Conservation (phyloP, 1,140 invertebrate species). For the Homalodisca vitripennis region DNA sequence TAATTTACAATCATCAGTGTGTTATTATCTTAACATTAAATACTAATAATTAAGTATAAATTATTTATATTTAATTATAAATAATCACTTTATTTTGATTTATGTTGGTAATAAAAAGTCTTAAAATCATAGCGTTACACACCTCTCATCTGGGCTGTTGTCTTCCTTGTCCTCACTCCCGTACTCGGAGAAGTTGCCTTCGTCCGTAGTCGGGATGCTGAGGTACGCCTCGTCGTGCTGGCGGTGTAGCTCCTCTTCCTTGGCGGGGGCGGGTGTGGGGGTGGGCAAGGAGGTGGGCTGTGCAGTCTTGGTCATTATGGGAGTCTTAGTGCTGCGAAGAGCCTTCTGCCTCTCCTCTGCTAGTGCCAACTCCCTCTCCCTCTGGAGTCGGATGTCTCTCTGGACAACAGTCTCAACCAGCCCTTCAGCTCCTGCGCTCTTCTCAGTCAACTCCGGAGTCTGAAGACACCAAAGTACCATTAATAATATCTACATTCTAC, state of each 20-base stretch:
- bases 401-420: constrained; percentile 47
- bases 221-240: constrained; percentile 38
- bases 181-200: constrained; percentile 48
- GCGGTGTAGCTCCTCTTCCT: constrained; percentile 10
- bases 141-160: constrained; percentile 40
- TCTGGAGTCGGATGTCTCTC: constrained; percentile 47
- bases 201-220: constrained; percentile 45
- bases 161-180: constrained; percentile 44
- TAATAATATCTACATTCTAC: constrained; percentile 25
- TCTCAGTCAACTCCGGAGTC: neutral
- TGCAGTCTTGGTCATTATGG: neutral
- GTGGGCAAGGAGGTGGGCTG: neutral
- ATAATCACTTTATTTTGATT: too few relatives aligned
- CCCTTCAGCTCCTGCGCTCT: neutral
- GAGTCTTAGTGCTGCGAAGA: neutral
- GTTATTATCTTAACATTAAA: too few relatives aligned
- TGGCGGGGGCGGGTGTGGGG: neutral
- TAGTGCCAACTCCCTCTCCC: constrained; percentile 47
- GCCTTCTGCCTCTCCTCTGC: constrained; percentile 39
- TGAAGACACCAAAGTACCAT: neutral
- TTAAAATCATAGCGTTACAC: too few relatives aligned
- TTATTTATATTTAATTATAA: too few relatives aligned
- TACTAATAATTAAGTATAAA: too few relatives aligned
- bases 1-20: too few relatives aligned
- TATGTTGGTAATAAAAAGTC: too few relatives aligned